Evolutionary conservation across 1,140 invertebrate species (phyloP).

Genomic region (Lordiphosa mommai): DNA sequence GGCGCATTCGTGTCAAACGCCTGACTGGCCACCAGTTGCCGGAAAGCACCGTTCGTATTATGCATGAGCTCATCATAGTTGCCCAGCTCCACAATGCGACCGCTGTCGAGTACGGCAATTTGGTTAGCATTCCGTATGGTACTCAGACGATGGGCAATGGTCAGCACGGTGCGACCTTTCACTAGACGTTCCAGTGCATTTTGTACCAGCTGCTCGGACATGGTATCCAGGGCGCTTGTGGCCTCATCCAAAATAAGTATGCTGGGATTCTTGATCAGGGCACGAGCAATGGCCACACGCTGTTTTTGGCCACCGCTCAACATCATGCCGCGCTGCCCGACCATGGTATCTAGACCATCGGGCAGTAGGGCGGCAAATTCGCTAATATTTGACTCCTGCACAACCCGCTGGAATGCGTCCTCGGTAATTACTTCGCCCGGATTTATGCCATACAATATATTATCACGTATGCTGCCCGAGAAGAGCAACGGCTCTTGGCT

Average conservation of each 20-base stretch:
- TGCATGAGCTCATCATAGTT: conserved; percentile 86
- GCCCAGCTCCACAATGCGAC: conserved; percentile 91
- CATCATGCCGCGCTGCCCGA: conserved; percentile 90
- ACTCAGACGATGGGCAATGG: conserved; percentile 95
- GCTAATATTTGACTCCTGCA: conserved; percentile 88
- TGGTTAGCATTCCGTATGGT: conserved; percentile 94
- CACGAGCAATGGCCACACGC: conserved; percentile 93
- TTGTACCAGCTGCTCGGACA: conserved; percentile 93
- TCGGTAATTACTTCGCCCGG: conserved; percentile 80
- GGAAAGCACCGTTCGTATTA: conserved; percentile 83
- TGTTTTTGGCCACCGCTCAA: conserved; percentile 93
- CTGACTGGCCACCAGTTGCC: conserved; percentile 85
- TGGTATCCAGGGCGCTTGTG: conserved; percentile 94
- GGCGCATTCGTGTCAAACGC: conserved; percentile 77
- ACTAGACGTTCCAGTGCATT: conserved; percentile 91
- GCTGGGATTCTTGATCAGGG: conserved; percentile 92
- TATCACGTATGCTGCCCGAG: conserved; percentile 88
- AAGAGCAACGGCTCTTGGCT: conserved; percentile 92
- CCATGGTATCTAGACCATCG: conserved; percentile 87
- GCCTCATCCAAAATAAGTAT: conserved; percentile 93
- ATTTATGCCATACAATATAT: conserved; percentile 90
- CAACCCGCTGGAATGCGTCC: conserved; percentile 83
- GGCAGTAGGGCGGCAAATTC: conserved; percentile 89
- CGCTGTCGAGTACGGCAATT: conserved; percentile 93
- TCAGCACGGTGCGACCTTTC: conserved; percentile 92